phyloP scores from a whole-genome alignment of 2,888 invertebrate species.

The Camptogramma bilineatum region DNA sequence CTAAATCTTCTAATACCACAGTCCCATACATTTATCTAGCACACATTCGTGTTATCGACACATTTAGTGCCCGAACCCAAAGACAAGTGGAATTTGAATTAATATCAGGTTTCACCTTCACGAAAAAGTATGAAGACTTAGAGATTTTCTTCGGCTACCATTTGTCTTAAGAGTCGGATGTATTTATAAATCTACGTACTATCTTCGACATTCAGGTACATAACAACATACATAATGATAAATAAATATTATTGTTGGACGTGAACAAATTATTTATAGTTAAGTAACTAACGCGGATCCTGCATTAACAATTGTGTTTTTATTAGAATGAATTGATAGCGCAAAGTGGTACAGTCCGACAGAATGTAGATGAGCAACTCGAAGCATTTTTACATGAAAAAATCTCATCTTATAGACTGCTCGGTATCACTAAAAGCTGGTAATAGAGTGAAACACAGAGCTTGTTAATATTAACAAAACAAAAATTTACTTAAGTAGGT shows the following conservation, averaged over 20 bases:
- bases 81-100: slow-evolving; percentile 9
- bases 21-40: slow-evolving; percentile 71
- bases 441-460: too few species aligned
- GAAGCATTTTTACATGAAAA: background rate
- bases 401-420: background rate
- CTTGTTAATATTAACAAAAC: too few species aligned
- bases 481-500: too few species aligned
- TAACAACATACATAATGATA: slow-evolving; percentile 56
- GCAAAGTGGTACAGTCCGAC: background rate
- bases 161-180: slow-evolving; percentile 4
- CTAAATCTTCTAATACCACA: slow-evolving; percentile 79
- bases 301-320: slow-evolving; percentile 46
- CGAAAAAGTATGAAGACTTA: background rate
- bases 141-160: slow-evolving; percentile 1
- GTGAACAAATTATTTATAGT: slow-evolving; percentile 29
- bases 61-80: slow-evolving; percentile 16
- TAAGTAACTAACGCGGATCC: slow-evolving; percentile 29
- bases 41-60: slow-evolving; percentile 41
- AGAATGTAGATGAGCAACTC: slow-evolving; percentile 11
- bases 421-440: too few species aligned
- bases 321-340: slow-evolving; percentile 53
- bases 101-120: background rate
- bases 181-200: slow-evolving; percentile 17
- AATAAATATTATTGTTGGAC: slow-evolving; percentile 35
- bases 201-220: slow-evolving; percentile 67